These are phyloP conservation scores for Nycticorax nycticorax DNA, from an alignment of 2,113 vertebrate species.

Conservation along the genomic window DNA sequence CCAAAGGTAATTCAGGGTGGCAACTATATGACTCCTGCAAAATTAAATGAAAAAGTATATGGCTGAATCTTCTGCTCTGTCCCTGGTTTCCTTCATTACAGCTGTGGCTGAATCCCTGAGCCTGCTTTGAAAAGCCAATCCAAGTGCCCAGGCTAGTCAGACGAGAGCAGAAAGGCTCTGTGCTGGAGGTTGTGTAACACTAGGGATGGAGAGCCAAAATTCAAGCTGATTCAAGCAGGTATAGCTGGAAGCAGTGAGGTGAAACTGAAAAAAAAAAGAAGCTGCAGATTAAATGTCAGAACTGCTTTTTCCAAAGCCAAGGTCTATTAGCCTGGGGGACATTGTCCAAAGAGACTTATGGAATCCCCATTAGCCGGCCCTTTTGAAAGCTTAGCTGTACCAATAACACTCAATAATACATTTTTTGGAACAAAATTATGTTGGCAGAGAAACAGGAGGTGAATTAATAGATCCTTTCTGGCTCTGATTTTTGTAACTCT, in stretches of 20 bases:
- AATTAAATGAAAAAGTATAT: not conserved
- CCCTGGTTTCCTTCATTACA: not conserved
- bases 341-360: not conserved
- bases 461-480: constrained; percentile 58
- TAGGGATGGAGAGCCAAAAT: not conserved
- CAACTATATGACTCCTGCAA: not conserved
- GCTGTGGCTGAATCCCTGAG: not conserved
- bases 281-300: constrained; percentile 41
- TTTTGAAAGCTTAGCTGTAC: constrained; percentile 41
- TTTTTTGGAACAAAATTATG: constrained; percentile 17
- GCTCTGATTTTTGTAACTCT: constrained; percentile 43
- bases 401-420: constrained; percentile 33
- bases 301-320: constrained; percentile 31
- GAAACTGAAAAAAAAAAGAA: constrained; percentile 1
- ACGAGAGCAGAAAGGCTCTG: not conserved
- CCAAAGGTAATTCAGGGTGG: not conserved
- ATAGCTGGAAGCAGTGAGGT: constrained; percentile 14
- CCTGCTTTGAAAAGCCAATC: not conserved
- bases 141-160: not conserved
- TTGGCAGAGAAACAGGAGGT: constrained; percentile 44
- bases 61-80: not conserved
- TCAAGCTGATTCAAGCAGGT: constrained; percentile 40
- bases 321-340: constrained; percentile 6
- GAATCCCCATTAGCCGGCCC: constrained; percentile 5
- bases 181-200: not conserved